Evolutionary conservation across 2,797 vertebrate species (phyloP).

Genomic region (Harpagifer antarcticus): DNA sequence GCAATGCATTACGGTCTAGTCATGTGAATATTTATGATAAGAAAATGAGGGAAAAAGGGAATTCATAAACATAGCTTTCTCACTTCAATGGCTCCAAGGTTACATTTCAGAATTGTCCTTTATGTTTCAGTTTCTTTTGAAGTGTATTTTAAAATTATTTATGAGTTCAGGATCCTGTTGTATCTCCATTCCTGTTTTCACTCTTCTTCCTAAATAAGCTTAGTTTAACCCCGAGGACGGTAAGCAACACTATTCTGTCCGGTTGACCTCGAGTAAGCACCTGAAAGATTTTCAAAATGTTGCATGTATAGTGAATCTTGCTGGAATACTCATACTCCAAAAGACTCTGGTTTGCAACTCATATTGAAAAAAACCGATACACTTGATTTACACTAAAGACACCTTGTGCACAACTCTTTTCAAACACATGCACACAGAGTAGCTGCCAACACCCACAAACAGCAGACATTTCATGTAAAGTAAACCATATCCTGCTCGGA

Average conservation of each 20-base stretch:
- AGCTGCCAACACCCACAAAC: background rate
- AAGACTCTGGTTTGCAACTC: background rate
- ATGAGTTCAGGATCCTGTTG: background rate
- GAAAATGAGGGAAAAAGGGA: background rate
- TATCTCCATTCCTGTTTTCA: background rate
- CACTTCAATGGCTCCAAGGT: background rate
- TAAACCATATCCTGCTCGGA: slow-evolving; percentile 1
- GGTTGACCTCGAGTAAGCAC: background rate
- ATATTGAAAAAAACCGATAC: background rate
- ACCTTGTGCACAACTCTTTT: background rate
- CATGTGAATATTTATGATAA: slow-evolving; percentile 1
- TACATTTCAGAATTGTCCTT: background rate
- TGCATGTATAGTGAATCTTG: background rate
- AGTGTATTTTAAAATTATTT: background rate
- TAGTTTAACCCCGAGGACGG: background rate
- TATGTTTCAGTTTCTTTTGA: background rate
- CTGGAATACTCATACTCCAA: background rate
- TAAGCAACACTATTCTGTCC: background rate
- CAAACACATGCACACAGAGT: background rate
- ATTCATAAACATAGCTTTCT: background rate
- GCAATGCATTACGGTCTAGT: background rate
- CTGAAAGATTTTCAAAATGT: background rate
- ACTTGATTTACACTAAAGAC: background rate
- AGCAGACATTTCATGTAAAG: background rate
- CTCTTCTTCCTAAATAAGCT: background rate